Evolutionary conservation across 2,797 vertebrate species (phyloP).

Genomic region (Macrochelys suwanniensis): DNA sequence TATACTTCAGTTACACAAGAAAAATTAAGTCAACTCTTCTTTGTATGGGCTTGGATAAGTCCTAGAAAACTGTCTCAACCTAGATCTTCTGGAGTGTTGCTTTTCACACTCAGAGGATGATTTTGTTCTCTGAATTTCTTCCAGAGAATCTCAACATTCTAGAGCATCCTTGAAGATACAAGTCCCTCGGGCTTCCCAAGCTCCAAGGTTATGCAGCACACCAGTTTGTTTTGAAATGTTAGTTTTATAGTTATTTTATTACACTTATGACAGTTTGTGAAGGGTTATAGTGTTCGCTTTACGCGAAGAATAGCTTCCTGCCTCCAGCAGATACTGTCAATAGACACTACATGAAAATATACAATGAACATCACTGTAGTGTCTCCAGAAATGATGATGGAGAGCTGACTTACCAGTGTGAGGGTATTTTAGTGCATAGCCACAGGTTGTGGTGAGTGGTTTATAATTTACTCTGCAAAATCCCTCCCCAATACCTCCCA

Average conservation of each 20-base stretch:
- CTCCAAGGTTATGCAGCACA: not conserved
- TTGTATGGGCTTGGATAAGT: not conserved
- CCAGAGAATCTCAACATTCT: not conserved
- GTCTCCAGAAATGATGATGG: not conserved
- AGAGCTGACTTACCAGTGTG: not conserved
- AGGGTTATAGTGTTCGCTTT: not conserved
- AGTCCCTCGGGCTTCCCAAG: not conserved
- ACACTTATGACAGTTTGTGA: constrained; percentile 19
- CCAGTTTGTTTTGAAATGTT: not conserved
- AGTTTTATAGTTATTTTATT: constrained; percentile 42
- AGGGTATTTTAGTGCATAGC: not conserved
- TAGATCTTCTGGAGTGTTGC: not conserved
- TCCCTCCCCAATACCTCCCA: too few relatives aligned
- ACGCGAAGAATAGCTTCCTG: constrained; percentile 28
- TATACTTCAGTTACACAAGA: not conserved
- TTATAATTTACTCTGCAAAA: constrained; percentile 17
- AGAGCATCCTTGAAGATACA: not conserved
- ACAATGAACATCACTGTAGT: not conserved
- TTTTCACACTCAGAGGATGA: not conserved
- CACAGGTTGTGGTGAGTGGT: not conserved
- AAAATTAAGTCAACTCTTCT: not conserved
- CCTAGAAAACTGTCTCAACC: not conserved
- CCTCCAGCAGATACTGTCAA: not conserved
- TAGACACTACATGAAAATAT: constrained; percentile 26
- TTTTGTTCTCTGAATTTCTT: constrained; percentile 41